Evolutionary conservation across 2,797 vertebrate genomes (phyloP).

Genomic region (Artibeus lituratus): DNA sequence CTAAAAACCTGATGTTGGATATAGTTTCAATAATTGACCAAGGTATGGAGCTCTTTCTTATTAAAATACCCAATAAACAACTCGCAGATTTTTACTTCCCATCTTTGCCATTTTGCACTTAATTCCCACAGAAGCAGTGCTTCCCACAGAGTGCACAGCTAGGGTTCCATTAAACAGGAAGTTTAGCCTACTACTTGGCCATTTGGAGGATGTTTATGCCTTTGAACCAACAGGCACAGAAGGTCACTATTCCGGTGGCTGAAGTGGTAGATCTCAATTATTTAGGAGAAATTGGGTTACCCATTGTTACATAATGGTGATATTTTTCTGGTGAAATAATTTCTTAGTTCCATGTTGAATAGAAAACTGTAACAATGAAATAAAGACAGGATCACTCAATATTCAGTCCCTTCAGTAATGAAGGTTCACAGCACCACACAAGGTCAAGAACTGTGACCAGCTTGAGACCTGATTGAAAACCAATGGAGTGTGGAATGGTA

Average conservation of each 20-base stretch:
- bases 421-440: not conserved
- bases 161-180: not conserved
- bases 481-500: not conserved
- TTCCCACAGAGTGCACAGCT: not conserved
- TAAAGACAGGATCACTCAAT: not conserved
- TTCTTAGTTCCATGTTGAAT: not conserved
- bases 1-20: not conserved
- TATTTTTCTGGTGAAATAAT: not conserved
- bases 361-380: not conserved
- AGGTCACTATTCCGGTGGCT: not conserved
- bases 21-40: not conserved
- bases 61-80: not conserved
- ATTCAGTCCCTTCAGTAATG: not conserved
- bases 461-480: not conserved
- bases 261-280: not conserved
- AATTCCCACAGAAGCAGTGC: not conserved
- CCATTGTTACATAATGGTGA: not conserved
- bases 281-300: not conserved
- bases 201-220: not conserved
- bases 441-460: not conserved
- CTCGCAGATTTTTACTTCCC: not conserved
- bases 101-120: not conserved
- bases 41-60: not conserved
- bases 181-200: not conserved
- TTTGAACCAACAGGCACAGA: not conserved